Evolutionary conservation across 2,113 vertebrate genomes (phyloP).

Genomic region (Sphaerodactylus townsendi): DNA sequence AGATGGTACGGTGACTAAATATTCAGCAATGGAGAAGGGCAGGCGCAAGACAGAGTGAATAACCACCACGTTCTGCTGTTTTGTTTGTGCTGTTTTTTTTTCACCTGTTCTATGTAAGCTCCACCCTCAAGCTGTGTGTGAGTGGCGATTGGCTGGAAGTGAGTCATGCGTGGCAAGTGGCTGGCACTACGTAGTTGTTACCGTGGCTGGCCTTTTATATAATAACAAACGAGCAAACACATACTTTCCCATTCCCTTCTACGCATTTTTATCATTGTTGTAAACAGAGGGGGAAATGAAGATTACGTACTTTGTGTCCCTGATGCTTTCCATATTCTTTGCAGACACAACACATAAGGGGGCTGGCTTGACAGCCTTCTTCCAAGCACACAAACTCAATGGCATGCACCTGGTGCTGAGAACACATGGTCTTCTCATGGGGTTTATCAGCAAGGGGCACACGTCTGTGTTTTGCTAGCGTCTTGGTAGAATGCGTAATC

Average conservation of each 20-base stretch:
- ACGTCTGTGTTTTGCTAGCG: conserved; percentile 92
- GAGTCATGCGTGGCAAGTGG: too few relatives aligned
- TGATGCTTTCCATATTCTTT: conserved; percentile 99
- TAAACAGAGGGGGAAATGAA: background rate
- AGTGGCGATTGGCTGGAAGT: too few relatives aligned
- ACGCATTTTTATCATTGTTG: background rate
- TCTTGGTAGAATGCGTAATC: conserved; percentile 96
- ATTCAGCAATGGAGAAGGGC: too few relatives aligned
- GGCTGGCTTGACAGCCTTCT: conserved; percentile 89
- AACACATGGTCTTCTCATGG: conserved; percentile 96
- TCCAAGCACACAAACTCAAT: conserved; percentile 98
- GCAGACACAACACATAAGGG: conserved; percentile 98
- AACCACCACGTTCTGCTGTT: too few relatives aligned
- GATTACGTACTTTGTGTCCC: conserved; percentile 89
- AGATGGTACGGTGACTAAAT: too few relatives aligned
- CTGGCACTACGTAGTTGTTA: too few relatives aligned
- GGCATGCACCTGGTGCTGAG: conserved; percentile 96
- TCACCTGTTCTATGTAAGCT: too few relatives aligned
- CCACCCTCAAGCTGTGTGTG: too few relatives aligned
- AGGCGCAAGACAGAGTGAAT: too few relatives aligned
- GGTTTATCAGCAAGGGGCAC: conserved; percentile 97
- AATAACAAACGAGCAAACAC: background rate
- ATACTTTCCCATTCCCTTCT: background rate
- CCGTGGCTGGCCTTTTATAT: too few relatives aligned
- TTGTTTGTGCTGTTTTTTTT: too few relatives aligned